Evolutionary conservation across 92 coral and sea anemone species (phyloP).

Genomic region (Porites rus): DNA sequence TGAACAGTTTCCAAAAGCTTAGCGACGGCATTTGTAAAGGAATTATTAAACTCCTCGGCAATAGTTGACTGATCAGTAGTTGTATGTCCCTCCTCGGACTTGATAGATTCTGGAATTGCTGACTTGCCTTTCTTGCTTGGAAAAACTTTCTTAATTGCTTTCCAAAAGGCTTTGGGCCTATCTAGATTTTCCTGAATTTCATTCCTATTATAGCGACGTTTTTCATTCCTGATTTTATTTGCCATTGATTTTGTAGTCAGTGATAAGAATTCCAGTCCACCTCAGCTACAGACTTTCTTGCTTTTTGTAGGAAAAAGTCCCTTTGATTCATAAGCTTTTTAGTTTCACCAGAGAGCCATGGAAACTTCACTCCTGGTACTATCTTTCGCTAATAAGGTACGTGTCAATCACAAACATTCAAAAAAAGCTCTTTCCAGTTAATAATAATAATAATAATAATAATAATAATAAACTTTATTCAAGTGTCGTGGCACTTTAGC

Average conservation of each 20-base stretch:
- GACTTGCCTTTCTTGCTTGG: not conserved
- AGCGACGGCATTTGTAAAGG: too few relatives aligned
- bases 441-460: too few relatives aligned
- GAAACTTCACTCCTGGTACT: too few relatives aligned
- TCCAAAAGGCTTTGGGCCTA: too few relatives aligned
- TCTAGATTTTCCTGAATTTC: too few relatives aligned
- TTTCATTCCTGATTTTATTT: conserved; percentile 29
- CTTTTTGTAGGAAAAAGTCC: conserved; percentile 17
- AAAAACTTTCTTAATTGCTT: too few relatives aligned
- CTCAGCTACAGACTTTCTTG: conserved; percentile 42
- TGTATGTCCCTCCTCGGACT: not conserved
- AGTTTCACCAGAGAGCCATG: not conserved
- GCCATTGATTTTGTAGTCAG: conserved; percentile 41
- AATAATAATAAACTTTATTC: too few relatives aligned
- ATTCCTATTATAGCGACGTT: too few relatives aligned
- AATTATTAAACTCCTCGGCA: not conserved
- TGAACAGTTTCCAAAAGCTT: not conserved
- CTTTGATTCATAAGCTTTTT: conserved; percentile 19
- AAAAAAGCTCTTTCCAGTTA: conserved; percentile 30
- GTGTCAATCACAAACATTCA: conserved; percentile 11
- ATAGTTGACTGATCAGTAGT: not conserved
- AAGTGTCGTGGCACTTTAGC: too few relatives aligned
- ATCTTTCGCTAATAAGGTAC: not conserved
- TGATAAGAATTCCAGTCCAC: conserved; percentile 60
- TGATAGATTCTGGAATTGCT: not conserved